Evolutionary conservation across 2,797 vertebrate species (phyloP).

Genomic region (Myotis vivesi): DNA sequence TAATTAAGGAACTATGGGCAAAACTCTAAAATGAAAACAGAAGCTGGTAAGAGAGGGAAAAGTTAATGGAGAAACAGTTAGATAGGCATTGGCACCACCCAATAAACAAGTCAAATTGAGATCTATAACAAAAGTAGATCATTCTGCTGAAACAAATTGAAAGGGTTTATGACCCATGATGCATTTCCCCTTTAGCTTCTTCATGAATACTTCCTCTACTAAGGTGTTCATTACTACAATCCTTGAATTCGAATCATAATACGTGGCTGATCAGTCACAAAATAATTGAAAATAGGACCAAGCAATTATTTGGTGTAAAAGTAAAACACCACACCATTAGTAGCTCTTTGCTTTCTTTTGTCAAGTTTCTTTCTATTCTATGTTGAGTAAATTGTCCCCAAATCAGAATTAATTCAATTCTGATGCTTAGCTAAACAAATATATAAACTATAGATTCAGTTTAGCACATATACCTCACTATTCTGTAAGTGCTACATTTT

Average conservation of each 20-base stretch:
- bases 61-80: not conserved
- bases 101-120: not conserved
- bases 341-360: not conserved
- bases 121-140: not conserved
- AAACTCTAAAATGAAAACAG: not conserved
- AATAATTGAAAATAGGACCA: not conserved
- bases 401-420: not conserved
- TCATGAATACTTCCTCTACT: not conserved
- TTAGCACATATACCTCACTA: not conserved
- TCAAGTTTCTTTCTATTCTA: not conserved
- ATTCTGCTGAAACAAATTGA: not conserved
- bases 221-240: not conserved
- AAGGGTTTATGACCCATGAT: not conserved
- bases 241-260: not conserved
- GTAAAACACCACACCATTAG: not conserved
- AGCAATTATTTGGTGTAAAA: not conserved
- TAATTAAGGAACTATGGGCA: not conserved
- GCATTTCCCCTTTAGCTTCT: not conserved
- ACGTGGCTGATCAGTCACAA: not conserved
- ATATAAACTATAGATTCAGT: not conserved
- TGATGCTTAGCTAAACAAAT: not conserved
- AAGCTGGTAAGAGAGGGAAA: not conserved
- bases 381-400: not conserved
- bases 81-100: not conserved
- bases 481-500: not conserved